Evolutionary conservation across 2,888 invertebrate species (phyloP).

Genomic region (Hetaerina titia): DNA sequence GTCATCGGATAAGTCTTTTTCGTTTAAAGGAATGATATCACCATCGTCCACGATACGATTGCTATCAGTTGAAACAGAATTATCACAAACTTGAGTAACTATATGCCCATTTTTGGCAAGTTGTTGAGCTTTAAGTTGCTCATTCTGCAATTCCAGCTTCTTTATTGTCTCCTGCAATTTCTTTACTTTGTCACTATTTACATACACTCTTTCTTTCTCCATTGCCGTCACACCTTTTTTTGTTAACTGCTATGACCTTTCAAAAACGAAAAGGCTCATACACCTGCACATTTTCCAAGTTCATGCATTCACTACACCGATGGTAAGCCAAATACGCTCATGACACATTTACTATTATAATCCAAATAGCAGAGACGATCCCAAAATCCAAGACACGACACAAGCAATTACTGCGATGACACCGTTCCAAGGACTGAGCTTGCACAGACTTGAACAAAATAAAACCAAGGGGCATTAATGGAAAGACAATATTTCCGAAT

Average conservation of each 20-base stretch:
- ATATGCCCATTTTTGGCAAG: constrained; percentile 48
- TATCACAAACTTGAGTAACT: constrained; percentile 59
- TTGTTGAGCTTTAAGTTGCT: constrained; percentile 56
- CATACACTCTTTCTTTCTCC: constrained; percentile 28
- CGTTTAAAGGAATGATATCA: constrained; percentile 52
- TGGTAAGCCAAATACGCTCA: constrained; percentile 39
- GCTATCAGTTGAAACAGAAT: constrained; percentile 3
- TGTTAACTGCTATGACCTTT: constrained; percentile 36
- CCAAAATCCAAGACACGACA: neutral
- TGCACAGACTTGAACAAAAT: neutral
- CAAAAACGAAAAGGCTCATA: neutral
- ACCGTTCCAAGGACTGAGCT: neutral
- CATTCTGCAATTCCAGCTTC: constrained; percentile 54
- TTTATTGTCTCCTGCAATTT: constrained; percentile 56
- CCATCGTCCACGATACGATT: neutral
- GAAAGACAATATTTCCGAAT: too few species aligned
- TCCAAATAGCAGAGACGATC: neutral
- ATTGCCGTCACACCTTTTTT: neutral
- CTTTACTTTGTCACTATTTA: constrained; percentile 54
- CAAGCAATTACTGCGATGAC: neutral
- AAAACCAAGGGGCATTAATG: too few species aligned
- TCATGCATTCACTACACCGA: neutral
- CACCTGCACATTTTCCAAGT: constrained; percentile 58
- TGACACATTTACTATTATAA: constrained; percentile 41
- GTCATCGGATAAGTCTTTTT: constrained; percentile 54